Conservation (phyloP, 2,888 invertebrate species). For the Athalia rosae region DNA sequence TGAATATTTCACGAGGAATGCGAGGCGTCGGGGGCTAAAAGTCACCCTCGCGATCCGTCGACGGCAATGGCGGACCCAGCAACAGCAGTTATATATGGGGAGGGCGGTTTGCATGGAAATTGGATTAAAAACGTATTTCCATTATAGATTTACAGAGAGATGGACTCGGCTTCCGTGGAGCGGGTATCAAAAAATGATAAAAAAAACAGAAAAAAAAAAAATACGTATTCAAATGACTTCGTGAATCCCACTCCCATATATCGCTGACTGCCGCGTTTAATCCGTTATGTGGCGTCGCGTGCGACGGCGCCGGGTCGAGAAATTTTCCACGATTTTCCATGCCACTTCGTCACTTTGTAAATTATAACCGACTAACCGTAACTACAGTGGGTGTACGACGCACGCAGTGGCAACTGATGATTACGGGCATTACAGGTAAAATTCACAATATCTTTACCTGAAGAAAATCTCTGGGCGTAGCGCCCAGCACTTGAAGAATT, state of each 20-base stretch:
- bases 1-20: constrained; percentile 19
- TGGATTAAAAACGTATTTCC: constrained; percentile 41
- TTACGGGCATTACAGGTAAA: neutral
- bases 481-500: constrained; percentile 94
- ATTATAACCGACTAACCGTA: neutral
- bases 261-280: too few relatives aligned
- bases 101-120: constrained; percentile 20
- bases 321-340: constrained; percentile 3
- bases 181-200: constrained; percentile 6
- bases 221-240: constrained; percentile 9
- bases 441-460: constrained; percentile 78
- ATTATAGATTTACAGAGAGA: constrained; percentile 29
- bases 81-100: neutral
- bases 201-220: too few relatives aligned
- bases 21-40: constrained; percentile 6
- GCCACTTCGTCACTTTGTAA: neutral
- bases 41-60: constrained; percentile 32
- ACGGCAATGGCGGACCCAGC: constrained; percentile 29
- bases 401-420: neutral
- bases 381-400: neutral
- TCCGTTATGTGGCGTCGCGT: too few relatives aligned
- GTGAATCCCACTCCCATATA: neutral
- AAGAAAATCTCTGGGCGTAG: constrained; percentile 95
- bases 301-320: constrained; percentile 6
- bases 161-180: neutral